Percentiles rank a stretch among this genome's conserved stretches.
phyloP scores from a whole-genome alignment of 37 sponge, comb jelly and placozoan genomes.

The Chondrosia reniformis region DNA sequence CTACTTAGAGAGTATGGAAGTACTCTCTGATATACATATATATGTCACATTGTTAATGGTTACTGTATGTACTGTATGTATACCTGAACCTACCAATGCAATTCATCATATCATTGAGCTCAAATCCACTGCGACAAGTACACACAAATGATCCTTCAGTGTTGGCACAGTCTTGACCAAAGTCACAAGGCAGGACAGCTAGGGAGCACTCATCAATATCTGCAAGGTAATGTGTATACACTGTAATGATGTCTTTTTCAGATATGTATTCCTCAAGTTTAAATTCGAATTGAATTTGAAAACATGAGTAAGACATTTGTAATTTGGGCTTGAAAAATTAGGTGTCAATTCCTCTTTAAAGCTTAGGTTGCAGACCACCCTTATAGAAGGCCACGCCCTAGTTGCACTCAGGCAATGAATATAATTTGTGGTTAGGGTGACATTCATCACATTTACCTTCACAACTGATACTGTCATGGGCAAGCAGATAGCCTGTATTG shows the following conservation, averaged over 20 bases:
- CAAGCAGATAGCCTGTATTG: background rate
- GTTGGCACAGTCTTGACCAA: constrained; percentile 2
- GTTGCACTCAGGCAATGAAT: background rate
- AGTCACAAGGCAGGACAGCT: background rate
- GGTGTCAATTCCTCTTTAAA: too few species aligned
- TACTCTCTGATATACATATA: background rate
- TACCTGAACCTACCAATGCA: background rate
- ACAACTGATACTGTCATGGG: background rate
- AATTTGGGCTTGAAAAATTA: too few species aligned
- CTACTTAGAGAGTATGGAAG: background rate
- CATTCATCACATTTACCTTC: background rate
- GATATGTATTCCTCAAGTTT: background rate
- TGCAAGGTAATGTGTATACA: background rate
- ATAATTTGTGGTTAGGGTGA: background rate
- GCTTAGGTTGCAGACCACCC: background rate
- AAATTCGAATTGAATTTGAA: too few species aligned
- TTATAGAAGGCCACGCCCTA: background rate
- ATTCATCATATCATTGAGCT: background rate
- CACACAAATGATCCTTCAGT: background rate
- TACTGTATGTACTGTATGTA: too few species aligned
- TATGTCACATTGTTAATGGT: background rate
- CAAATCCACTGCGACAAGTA: background rate
- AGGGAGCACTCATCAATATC: background rate
- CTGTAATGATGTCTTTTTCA: background rate
- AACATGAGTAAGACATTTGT: too few species aligned